These are phyloP conservation scores for Merodon equestris DNA, from an alignment of 2,888 invertebrate species.

Conservation along the genomic window DNA sequence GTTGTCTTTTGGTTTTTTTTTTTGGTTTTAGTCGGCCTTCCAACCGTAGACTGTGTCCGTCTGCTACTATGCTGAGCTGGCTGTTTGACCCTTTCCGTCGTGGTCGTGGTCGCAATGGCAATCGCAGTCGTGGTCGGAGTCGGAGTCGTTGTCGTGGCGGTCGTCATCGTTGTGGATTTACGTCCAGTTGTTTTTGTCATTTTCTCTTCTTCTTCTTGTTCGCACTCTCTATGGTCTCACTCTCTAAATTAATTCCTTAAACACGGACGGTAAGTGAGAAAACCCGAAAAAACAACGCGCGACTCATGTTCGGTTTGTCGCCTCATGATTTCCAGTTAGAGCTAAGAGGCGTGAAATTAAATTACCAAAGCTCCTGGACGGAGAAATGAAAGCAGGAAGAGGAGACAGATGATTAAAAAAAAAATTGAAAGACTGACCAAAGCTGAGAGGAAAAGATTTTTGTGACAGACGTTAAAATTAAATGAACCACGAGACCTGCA, in stretches of 20 bases:
- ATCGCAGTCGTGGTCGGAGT: too few species aligned
- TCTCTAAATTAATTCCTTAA: constrained; percentile 68
- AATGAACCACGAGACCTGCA: constrained; percentile 55
- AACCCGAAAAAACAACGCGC: constrained; percentile 44
- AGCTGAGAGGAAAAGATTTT: constrained; percentile 51
- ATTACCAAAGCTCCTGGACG: constrained; percentile 59
- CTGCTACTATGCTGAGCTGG: constrained; percentile 43
- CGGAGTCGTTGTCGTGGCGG: constrained; percentile 34
- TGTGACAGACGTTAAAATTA: constrained; percentile 58
- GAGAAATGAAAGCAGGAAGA: background rate
- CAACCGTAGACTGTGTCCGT: constrained; percentile 38
- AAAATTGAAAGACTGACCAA: constrained; percentile 6
- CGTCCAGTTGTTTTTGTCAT: constrained; percentile 50
- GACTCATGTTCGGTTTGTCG: constrained; percentile 68
- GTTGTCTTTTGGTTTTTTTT: constrained; percentile 20
- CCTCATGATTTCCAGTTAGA: constrained; percentile 61
- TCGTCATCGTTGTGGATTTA: constrained; percentile 63
- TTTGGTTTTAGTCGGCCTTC: constrained; percentile 7
- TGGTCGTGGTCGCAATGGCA: too few species aligned
- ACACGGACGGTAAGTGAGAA: constrained; percentile 43
- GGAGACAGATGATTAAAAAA: background rate
- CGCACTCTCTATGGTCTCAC: constrained; percentile 61
- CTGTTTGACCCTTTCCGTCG: constrained; percentile 65
- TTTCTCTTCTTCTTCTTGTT: constrained; percentile 38
- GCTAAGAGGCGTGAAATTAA: constrained; percentile 68